A percentile compares a stretch with the other conserved stretches of the same genome.
phyloP scores from a whole-genome alignment of 2,888 invertebrate species.

The Lithophane socia region DNA sequence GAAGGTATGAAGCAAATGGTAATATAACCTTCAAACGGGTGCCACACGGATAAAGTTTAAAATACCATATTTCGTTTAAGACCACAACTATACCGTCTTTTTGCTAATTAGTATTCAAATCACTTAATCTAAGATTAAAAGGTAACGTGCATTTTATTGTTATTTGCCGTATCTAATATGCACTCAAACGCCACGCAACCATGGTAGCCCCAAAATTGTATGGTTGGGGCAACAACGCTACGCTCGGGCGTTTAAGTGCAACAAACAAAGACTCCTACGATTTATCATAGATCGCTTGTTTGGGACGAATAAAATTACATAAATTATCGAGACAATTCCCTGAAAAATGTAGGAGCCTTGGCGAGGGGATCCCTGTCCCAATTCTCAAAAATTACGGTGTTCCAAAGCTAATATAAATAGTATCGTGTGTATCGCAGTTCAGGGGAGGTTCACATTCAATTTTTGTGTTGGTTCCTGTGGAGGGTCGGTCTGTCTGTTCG shows the following conservation, averaged over 20 bases:
- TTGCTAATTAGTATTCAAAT: neutral
- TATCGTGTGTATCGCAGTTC: conserved; percentile 46
- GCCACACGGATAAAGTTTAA: neutral
- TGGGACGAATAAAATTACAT: neutral
- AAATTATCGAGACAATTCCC: conserved; percentile 31
- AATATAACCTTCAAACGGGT: too few relatives aligned
- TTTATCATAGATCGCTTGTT: conserved; percentile 3
- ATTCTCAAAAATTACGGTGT: conserved; percentile 54
- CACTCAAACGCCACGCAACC: neutral
- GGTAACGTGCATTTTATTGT: neutral
- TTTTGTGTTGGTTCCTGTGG: conserved; percentile 53
- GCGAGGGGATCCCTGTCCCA: conserved; percentile 26
- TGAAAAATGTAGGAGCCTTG: conserved; percentile 25
- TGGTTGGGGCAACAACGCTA: too few relatives aligned
- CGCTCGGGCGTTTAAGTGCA: neutral
- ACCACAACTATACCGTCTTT: neutral
- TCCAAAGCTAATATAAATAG: conserved; percentile 38
- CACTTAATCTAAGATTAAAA: neutral
- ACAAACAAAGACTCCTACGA: conserved; percentile 36
- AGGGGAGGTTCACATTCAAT: conserved; percentile 39
- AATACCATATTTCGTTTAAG: neutral
- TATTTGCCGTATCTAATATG: neutral
- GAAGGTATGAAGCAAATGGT: too few relatives aligned
- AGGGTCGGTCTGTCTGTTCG: conserved; percentile 80
- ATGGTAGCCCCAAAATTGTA: too few relatives aligned